Evolutionary conservation across 2,888 invertebrate genomes (phyloP).

Genomic region (Boloria selene): DNA sequence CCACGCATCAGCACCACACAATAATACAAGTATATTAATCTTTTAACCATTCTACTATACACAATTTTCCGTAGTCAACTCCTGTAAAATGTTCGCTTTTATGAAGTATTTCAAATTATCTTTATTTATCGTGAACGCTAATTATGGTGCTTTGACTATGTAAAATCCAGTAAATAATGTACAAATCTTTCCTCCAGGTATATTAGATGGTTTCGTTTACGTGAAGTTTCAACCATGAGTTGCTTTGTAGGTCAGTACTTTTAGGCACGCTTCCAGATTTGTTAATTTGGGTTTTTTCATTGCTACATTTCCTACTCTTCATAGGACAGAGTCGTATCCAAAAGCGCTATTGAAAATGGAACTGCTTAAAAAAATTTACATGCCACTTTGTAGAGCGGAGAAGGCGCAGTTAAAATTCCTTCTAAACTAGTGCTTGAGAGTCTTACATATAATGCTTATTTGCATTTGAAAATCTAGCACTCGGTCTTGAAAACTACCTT

Average conservation of each 20-base stretch:
- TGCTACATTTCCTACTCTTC: conserved; percentile 17
- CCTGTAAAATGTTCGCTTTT: background rate
- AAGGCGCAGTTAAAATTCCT: conserved; percentile 11
- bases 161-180: conserved; percentile 32
- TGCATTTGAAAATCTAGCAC: conserved; percentile 14
- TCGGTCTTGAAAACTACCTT: conserved; percentile 12
- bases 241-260: conserved; percentile 78
- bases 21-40: background rate
- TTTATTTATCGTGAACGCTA: background rate
- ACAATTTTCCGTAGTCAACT: background rate
- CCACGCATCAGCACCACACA: background rate
- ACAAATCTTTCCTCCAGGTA: conserved; percentile 73
- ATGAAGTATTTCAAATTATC: background rate
- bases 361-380: conserved; percentile 4
- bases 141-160: background rate
- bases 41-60: background rate
- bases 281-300: conserved; percentile 45
- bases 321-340: conserved; percentile 15
- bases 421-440: conserved; percentile 11
- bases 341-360: conserved; percentile 7
- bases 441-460: conserved; percentile 18
- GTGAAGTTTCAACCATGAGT: conserved; percentile 75
- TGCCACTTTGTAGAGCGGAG: background rate
- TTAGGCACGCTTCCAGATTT: conserved; percentile 62
- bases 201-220: conserved; percentile 74